Base-by-base conservation (phyloP, 2,888 invertebrate species). In the Odontocerum albicorne region DNA sequence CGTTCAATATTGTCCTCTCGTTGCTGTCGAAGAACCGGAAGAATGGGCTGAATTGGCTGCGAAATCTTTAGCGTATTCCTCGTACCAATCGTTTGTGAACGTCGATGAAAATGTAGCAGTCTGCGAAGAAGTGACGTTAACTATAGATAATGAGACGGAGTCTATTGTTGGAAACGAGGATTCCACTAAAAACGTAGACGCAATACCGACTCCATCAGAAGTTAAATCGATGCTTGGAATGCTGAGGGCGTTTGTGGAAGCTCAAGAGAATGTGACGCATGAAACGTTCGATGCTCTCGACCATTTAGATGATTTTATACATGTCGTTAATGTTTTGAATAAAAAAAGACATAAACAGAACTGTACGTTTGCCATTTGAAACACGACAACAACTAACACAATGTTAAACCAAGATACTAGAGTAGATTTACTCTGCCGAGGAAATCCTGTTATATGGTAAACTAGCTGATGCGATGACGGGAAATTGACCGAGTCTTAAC, bases 81-180 rank as follows among this genome's bases (percentile, higher is more conserved):
- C 40, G 6, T 40, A 40, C 12, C 4, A 12, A n/a, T 19, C 40
- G 2, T 40, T n/a, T 13, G 7, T 40, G 13, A 40, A 21, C 17
- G 40, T 40, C 12, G 40, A 40, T n/a, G 4, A 40, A 40, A 12
- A 40, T 40, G 8, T 40, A 20, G 13, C 40, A 21, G 40, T 40
- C 4, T 40, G 40, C 21, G 15, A 38, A 16, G 38, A 38, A 15
- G 27, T 27, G 6, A 7, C 6, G 6, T 6, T 6, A 7, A 8
- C 6, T 27, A 12, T 40, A 40, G 40, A 40, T 10, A 12, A 20
- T n/a, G 21, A 40, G 4, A 4, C 20, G 10, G 3, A 12, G 3
- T n/a, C n/a, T n/a, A n/a, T n/a, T n/a, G n/a, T n/a, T n/a, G n/a
- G n/a, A n/a, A n/a, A 3, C 10, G 20, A 19, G n/a, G 17, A 16